Percentiles rank a stretch among this genome's conserved stretches.
Conservation (phyloP, 2,113 vertebrate species). For the Thamnophis sirtalis region DNA sequence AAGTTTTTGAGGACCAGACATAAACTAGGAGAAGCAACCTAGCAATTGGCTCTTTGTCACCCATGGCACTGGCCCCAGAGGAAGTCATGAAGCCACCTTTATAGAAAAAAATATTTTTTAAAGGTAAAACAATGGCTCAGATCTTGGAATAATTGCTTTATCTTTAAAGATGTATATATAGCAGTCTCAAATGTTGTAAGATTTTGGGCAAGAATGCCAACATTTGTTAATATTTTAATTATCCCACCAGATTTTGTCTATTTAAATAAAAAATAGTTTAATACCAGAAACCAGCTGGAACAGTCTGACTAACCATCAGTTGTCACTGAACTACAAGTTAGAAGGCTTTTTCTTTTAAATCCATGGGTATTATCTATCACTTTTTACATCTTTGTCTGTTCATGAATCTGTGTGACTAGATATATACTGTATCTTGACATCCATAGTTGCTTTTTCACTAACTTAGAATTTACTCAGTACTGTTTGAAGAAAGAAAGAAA, state of each 20-base stretch:
- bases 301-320: background rate
- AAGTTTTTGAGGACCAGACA: background rate
- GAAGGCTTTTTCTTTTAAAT: background rate
- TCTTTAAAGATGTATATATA: background rate
- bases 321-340: background rate
- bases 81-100: background rate
- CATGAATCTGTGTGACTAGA: background rate
- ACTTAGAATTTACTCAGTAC: slow-evolving; percentile 12
- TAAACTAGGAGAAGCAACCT: background rate
- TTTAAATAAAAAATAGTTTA: background rate
- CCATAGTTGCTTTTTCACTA: slow-evolving; percentile 1
- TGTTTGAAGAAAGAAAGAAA: background rate
- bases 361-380: background rate
- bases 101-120: background rate
- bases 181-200: background rate
- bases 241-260: background rate
- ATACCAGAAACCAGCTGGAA: background rate
- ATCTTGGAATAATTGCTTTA: background rate
- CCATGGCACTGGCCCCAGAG: background rate
- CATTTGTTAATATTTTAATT: background rate
- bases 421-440: background rate
- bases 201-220: background rate
- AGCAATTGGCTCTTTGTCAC: background rate
- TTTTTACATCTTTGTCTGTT: slow-evolving; percentile 20
- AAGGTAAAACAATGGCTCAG: background rate